Base-by-base conservation (phyloP, 2,113 vertebrate genomes). In the Spheniscus mendiculus region DNA sequence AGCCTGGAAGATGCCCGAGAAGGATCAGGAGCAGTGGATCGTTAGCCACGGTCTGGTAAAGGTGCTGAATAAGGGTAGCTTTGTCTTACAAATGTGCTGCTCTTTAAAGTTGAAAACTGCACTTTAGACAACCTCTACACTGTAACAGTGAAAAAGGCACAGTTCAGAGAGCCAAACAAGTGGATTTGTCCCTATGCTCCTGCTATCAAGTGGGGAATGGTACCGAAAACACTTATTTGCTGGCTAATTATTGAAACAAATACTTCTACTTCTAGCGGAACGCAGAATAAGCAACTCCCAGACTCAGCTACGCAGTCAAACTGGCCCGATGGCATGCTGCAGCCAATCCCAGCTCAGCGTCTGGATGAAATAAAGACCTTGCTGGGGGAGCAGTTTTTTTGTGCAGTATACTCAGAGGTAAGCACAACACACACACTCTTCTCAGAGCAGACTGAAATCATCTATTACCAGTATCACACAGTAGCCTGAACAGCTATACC, bases 271-370 rank as follows among this genome's bases (percentile, higher is more conserved):
- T 91, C 15, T 50, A 95, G 83, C 61, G 97, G 93, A 88, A 93
- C 81, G 17, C 78, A 67, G 94, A 96, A 59, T 44, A 49, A 40
- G 38, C 73, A 93, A 87, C 90, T 83, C 91, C 90, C 89, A 95
- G 93, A 86, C 72, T 83, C 96, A 83, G 89, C 93, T n/a, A 69
- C 72, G 80, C 93, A 93, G 93, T 79, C 93, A 91, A 87, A 45
- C 83, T 93, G 97, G 91, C 97, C 97, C 36, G 95, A 98, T 98
- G 98, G 98, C 98, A 98, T 97, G 98, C 97, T 87, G 98, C 98
- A 98, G 96, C 96, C 97, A 97, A 91, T 73, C 89, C 97, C 93
- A 96, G 94, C 89, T 93, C 97, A 95, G 97, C 47, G 22, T 98
- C 97, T 81, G 97, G 97, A 80, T 96, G 97, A 96, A 97, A 83